Evolutionary conservation across 2,113 vertebrate species (phyloP), one percentile per base, ranked within the genome.

Genomic region (Sturnus vulgaris): DNA sequence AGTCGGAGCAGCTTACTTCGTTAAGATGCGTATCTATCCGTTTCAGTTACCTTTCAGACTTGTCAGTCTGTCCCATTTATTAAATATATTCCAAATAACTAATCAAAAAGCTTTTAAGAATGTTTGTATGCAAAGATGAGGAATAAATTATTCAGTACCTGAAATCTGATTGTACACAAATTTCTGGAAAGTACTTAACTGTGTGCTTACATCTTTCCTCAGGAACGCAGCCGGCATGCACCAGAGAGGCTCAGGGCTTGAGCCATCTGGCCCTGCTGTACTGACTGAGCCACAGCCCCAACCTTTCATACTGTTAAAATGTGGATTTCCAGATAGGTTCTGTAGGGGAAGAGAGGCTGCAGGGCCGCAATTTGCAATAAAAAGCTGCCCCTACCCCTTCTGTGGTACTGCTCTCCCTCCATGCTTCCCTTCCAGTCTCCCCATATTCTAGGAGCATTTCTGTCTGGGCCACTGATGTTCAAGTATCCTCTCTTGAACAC

Each of bases 71-170:
- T 52, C 7, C 56, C 87, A 50, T 88, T 94, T 92, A 91, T 96
- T 85, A 96, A 90, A 95, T 50, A 85, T 61, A 71, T 73, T 65
- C 78, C 47, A 79, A 85, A 92, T 79, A 96, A 72, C 89, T 77
- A 82, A 95, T 92, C 91, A 82, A 85, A 95, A 96, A 90, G 63
- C 87, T 95, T 90, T 95, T 87, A 95, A 66, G 82, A 80, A 90
- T 80, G 78, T 61, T 85, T 90, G 31, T 66, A 63, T 91, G 91
- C 66, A 44, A 82, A 93, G 52, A 80, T 0, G 6, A 72, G 50
- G 75, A 44, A 90, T 94, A 91, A 95, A 94, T 93, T 85, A 94
- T 94, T 95, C 87, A 85, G 35, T 39, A 82, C 64, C 52, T 81
- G 64, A 75, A 81, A 86, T 47, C 35, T 80, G 90, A 79, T 69